Evolutionary conservation across 2,113 vertebrate species (phyloP), one percentile per base, ranked within the genome.

Genomic region (Neopipo cinnamomea): DNA sequence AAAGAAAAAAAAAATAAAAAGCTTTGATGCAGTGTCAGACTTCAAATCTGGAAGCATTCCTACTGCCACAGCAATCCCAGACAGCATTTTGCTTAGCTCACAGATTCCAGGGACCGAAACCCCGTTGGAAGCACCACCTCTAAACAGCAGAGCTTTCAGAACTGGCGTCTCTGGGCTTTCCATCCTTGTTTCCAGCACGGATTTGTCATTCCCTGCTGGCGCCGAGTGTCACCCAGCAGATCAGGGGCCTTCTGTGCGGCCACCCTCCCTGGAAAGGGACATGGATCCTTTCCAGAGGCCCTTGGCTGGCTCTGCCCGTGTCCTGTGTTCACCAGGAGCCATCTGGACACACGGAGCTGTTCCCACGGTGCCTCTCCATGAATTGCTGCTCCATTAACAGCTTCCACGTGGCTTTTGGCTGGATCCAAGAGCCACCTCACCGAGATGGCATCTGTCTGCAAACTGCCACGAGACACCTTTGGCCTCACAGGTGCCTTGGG

Each of bases 351-450:
- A 0, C 1, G 19, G 37, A 76, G 49, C 3, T 0, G 10, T 2
- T 35, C 53, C 71, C 27, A 4, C 0, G 0, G 11, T 1, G 12
- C 17, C 17, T 56, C 35, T 61, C 17, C 1, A 3, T 1, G 8
- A 55, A 59, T 80, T 12, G 52, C 58, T 31, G 58, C 47, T 30
- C 7, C 3, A 1, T 12, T 68, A 37, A 47, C 42, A 1, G 5
- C 52, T 23, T 35, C 14, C 62, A 11, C 1, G 0, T 3, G 50
- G 25, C 23, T 84, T 74, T 80, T 7, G 84, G 55, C 65, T 17
- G 46, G 22, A 24, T 81, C n/a, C 35, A 18, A 74, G 52, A 2
- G 6, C 14, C 9, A 6, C 61, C 73, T 24, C 5, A 2, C 58
- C 1, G 14, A 80, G 87, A 37, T 71, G 23, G 63, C 20, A 39